A percentile compares a stretch with the other conserved stretches of the same genome.
phyloP scores from a whole-genome alignment of 2,797 vertebrate genomes.

The Cossypha caffra region DNA sequence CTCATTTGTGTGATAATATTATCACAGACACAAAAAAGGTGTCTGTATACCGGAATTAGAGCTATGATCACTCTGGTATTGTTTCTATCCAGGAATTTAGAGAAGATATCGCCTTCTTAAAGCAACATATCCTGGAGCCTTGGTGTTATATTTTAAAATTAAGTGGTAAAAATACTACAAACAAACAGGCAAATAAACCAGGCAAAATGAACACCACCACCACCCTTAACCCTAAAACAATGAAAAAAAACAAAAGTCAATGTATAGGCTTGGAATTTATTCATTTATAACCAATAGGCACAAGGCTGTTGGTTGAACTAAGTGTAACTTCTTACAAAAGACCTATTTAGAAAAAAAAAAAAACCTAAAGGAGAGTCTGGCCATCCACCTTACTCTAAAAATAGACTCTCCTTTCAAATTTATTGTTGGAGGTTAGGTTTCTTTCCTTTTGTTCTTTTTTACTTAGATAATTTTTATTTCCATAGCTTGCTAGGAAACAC shows the following conservation, averaged over 20 bases:
- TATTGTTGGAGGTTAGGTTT: fast-evolving
- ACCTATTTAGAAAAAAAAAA: not conserved
- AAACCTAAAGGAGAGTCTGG: not conserved
- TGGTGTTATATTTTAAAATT: not conserved
- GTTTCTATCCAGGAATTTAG: not conserved
- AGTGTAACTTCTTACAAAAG: not conserved
- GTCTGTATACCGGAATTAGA: not conserved
- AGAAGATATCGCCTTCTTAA: not conserved
- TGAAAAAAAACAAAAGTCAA: not conserved
- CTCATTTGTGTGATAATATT: not conserved
- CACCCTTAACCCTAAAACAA: fast-evolving
- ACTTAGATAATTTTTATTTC: not conserved
- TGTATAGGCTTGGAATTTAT: not conserved
- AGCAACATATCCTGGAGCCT: not conserved
- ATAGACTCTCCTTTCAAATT: not conserved
- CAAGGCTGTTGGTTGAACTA: not conserved
- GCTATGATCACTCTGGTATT: not conserved
- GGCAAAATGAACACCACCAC: not conserved
- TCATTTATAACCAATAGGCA: not conserved
- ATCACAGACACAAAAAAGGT: not conserved
- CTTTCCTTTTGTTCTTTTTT: not conserved
- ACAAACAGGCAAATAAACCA: not conserved
- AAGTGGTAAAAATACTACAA: fast-evolving
- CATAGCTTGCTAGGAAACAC: not conserved
- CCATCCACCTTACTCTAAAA: not conserved